Percentiles rank a stretch among this genome's conserved stretches.
These are phyloP conservation scores for Morphnarchus princeps DNA, from an alignment of 2,113 vertebrate species.

Conservation along the genomic window DNA sequence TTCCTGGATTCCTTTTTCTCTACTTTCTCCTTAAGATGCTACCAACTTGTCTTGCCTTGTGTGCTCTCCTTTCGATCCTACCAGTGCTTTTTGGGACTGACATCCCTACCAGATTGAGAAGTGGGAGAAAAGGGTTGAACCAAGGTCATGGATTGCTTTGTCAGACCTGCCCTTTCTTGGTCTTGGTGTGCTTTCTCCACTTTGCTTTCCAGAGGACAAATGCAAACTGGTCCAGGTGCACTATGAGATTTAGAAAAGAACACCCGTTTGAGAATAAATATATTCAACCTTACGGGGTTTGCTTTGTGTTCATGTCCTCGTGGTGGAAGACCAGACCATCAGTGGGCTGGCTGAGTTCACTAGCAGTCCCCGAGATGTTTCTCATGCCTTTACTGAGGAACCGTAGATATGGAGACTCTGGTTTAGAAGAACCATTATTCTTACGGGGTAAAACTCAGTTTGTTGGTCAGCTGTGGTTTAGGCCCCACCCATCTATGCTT, in stretches of 20 bases:
- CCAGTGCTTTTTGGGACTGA: constrained; percentile 2
- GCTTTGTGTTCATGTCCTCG: not conserved
- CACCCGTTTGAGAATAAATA: not conserved
- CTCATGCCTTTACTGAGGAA: not conserved
- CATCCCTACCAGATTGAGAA: not conserved
- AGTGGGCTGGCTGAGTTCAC: not conserved
- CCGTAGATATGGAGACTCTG: not conserved
- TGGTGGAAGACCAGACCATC: not conserved
- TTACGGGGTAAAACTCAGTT: not conserved
- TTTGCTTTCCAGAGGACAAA: not conserved
- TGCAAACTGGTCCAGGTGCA: not conserved
- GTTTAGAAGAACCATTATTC: not conserved
- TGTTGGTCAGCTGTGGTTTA: not conserved
- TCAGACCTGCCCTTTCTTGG: not conserved
- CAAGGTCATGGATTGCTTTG: not conserved
- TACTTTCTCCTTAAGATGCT: not conserved
- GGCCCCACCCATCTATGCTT: not conserved
- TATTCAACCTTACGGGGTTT: not conserved
- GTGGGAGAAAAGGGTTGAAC: not conserved
- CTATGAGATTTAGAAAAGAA: not conserved
- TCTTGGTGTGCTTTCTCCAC: not conserved
- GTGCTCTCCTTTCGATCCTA: not conserved
- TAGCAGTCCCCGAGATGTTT: not conserved
- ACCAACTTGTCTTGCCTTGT: not conserved
- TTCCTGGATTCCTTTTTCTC: not conserved